A percentile compares a stretch with the other conserved stretches of the same genome.
phyloP scores from a whole-genome alignment of 2,797 vertebrate species.

The Alca torda region DNA sequence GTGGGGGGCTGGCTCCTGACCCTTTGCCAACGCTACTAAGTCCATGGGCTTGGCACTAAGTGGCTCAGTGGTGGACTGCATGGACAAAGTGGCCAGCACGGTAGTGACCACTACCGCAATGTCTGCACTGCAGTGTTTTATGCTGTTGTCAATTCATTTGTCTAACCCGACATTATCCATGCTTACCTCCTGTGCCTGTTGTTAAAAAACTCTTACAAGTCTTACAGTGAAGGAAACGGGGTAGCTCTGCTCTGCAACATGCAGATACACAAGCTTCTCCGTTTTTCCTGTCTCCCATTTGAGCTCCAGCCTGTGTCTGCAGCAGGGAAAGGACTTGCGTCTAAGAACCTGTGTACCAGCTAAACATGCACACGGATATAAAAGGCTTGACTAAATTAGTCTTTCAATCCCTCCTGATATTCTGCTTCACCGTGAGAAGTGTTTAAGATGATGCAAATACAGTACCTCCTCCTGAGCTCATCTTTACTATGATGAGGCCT shows the following conservation, averaged over 20 bases:
- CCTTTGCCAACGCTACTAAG: neutral
- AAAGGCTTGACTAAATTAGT: slow-evolving; percentile 20
- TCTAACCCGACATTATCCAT: neutral
- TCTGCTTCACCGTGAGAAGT: neutral
- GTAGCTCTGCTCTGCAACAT: neutral
- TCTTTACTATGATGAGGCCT: slow-evolving; percentile 89
- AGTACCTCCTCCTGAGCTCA: slow-evolving; percentile 96
- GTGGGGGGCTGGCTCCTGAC: neutral
- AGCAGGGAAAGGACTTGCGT: neutral
- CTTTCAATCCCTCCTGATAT: slow-evolving; percentile 2
- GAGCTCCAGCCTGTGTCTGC: neutral
- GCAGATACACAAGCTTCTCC: neutral
- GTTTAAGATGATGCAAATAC: slow-evolving; percentile 22
- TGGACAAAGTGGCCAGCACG: neutral
- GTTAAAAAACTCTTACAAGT: neutral
- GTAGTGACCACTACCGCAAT: neutral
- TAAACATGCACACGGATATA: neutral
- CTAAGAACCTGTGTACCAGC: neutral
- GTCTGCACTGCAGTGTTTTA: neutral
- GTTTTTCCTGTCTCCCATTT: neutral
- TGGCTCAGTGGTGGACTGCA: neutral
- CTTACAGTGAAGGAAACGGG: neutral
- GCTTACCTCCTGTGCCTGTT: neutral
- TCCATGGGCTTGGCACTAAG: neutral
- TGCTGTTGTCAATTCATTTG: neutral